Base-by-base conservation (phyloP, 2,113 vertebrate genomes). In the Indri indri region DNA sequence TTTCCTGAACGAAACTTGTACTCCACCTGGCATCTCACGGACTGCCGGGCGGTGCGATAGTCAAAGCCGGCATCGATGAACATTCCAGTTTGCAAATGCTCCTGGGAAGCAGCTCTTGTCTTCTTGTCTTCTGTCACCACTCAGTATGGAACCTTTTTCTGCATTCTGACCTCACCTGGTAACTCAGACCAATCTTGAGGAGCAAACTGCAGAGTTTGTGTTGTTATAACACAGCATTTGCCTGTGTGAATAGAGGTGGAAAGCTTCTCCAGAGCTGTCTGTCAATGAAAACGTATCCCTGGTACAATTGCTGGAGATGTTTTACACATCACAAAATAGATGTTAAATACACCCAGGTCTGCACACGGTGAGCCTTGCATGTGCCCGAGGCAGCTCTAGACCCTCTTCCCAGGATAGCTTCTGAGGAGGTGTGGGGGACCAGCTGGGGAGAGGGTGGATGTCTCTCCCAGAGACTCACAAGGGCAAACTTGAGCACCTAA, bases 341-440 rank as follows among this genome's bases (percentile, higher is more conserved):
- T 8, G 32, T 61, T 45, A 52, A 52, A 34, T 14, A 70, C 1
- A 20, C 25, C 13, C 30, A 25, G 25, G 13, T 63, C 27, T 50
- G 89, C 25, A 65, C 22, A 34, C 32, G 1, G 17, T 2, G 25
- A 63, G 40, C 6, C 22, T 0, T 6, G 18, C 10, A 6, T 12
- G 7, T 22, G 14, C 6, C n/a, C 1, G 1, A 42, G 5, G 8
- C 32, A 30, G 45, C 20, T 30, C 11, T 0, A 5, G 20, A 27
- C 7, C 59, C 18, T 45, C 16, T 22, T 63, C 59, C 57, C 40
- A 66, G 34, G 22, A 42, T 6, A 5, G 14, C 50, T 57, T 8
- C 68, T 5, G 2, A 10, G 0, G 5, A n/a, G 17, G n/a, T n/a
- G 6, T 22, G 8, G 34, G 1, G 40, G 25, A n/a, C 10, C 8